These are phyloP conservation scores for Odontamblyopus rebecca DNA, from an alignment of 2,797 vertebrate genomes.

Conservation along the genomic window DNA sequence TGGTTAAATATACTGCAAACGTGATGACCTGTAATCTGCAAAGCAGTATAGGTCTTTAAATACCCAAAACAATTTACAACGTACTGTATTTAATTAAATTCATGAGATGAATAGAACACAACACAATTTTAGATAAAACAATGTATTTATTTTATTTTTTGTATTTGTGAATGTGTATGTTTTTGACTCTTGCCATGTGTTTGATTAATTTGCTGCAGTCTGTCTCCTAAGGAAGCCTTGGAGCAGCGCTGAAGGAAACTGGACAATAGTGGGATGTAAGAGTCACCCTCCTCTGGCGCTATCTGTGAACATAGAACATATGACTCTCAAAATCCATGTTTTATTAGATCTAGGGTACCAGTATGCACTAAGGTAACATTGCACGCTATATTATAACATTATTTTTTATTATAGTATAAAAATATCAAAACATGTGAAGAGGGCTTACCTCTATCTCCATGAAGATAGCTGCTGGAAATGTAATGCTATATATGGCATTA, in stretches of 20 bases:
- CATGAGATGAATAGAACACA: neutral
- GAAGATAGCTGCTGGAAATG: too few species aligned
- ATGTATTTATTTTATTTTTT: neutral
- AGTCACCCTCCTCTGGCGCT: slow-evolving; percentile 31
- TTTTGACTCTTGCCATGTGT: slow-evolving; percentile 17
- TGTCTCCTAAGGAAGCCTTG: slow-evolving; percentile 59
- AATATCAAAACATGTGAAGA: too few species aligned
- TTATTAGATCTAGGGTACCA: neutral
- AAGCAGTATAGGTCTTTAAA: neutral
- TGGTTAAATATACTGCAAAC: neutral
- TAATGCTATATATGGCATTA: too few species aligned
- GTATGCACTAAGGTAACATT: too few species aligned
- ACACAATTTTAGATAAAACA: neutral
- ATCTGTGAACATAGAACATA: neutral
- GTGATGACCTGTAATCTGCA: neutral
- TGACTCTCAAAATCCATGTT: neutral
- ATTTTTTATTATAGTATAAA: too few species aligned
- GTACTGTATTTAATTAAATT: neutral
- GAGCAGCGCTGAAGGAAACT: slow-evolving; percentile 63
- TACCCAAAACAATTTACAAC: neutral
- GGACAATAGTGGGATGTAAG: slow-evolving; percentile 78
- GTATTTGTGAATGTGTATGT: neutral
- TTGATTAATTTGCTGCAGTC: slow-evolving; percentile 16
- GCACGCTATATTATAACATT: too few species aligned
- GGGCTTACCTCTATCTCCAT: too few species aligned